phyloP scores from a whole-genome alignment of 2,113 vertebrate species.

The Oryzias curvinotus region DNA sequence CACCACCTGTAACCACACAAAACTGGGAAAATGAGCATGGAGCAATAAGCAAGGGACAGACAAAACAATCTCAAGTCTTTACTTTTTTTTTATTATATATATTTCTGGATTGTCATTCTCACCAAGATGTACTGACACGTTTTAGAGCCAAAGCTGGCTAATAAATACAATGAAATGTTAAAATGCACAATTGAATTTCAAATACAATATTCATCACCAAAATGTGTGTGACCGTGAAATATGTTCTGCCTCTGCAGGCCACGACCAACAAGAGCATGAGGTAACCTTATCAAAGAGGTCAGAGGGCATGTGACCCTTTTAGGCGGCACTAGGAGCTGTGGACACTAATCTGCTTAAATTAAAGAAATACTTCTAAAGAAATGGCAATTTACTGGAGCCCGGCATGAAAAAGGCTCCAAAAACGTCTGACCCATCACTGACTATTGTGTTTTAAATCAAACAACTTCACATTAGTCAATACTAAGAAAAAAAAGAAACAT shows the following conservation, averaged over 20 bases:
- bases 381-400: slow-evolving; percentile 87
- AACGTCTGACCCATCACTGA: slow-evolving; percentile 88
- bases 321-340: slow-evolving; percentile 85
- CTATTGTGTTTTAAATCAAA: slow-evolving; percentile 79
- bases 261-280: slow-evolving; percentile 79
- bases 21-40: background rate
- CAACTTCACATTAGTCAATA: slow-evolving; percentile 99
- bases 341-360: slow-evolving; percentile 93
- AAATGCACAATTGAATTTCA: slow-evolving; percentile 87
- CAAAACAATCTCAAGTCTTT: slow-evolving; percentile 78
- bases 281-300: slow-evolving; percentile 47
- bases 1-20: slow-evolving; percentile 35
- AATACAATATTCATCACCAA: slow-evolving; percentile 83
- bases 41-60: slow-evolving; percentile 73
- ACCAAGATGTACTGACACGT: slow-evolving; percentile 87
- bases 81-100: slow-evolving; percentile 77
- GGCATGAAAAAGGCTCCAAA: slow-evolving; percentile 84
- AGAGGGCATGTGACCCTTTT: slow-evolving; percentile 62
- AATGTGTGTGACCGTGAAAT: slow-evolving; percentile 67
- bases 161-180: slow-evolving; percentile 95
- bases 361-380: slow-evolving; percentile 84
- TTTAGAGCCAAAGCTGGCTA: slow-evolving; percentile 96
- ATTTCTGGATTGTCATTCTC: slow-evolving; percentile 90
- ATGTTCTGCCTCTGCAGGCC: slow-evolving; percentile 73
- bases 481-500: slow-evolving; percentile 84